These are phyloP conservation scores for Chloebia gouldiae DNA, from an alignment of 2,113 vertebrate species.

Conservation along the genomic window DNA sequence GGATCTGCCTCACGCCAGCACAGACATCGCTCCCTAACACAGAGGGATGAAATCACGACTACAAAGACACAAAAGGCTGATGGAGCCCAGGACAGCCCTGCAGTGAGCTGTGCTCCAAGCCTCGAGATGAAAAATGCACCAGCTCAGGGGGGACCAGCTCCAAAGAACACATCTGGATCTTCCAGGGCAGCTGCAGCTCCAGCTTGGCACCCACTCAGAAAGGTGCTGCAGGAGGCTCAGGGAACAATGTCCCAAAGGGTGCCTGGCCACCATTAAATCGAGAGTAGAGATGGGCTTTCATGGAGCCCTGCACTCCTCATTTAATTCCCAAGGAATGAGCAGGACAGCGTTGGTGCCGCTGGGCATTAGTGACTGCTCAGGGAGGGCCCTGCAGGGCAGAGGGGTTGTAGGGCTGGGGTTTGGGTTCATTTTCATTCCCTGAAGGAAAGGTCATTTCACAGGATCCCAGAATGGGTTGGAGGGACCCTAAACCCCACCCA, in stretches of 20 bases:
- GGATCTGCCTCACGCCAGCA: neutral
- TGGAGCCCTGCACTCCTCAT: too few relatives aligned
- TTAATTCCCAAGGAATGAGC: neutral
- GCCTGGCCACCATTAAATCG: neutral
- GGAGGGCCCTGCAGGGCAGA: neutral
- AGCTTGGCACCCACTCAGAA: neutral
- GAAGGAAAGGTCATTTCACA: neutral
- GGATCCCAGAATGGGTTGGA: neutral
- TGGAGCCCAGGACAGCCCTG: neutral
- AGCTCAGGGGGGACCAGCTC: neutral
- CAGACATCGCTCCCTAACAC: neutral
- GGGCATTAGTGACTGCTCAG: neutral
- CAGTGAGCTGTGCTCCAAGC: rapidly evolving
- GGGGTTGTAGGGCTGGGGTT: neutral
- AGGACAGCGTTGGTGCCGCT: neutral
- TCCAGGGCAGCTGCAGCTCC: neutral
- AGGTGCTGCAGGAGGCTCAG: neutral
- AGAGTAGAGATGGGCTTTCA: neutral
- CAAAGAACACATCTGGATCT: neutral
- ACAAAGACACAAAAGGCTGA: neutral
- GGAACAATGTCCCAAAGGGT: neutral
- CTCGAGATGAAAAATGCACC: rapidly evolving
- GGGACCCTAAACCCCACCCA: rapidly evolving
- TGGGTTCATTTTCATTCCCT: neutral
- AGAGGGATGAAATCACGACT: neutral